phyloP scores from a whole-genome alignment of 2,888 invertebrate genomes.

The Lepidochitona cinerea region DNA sequence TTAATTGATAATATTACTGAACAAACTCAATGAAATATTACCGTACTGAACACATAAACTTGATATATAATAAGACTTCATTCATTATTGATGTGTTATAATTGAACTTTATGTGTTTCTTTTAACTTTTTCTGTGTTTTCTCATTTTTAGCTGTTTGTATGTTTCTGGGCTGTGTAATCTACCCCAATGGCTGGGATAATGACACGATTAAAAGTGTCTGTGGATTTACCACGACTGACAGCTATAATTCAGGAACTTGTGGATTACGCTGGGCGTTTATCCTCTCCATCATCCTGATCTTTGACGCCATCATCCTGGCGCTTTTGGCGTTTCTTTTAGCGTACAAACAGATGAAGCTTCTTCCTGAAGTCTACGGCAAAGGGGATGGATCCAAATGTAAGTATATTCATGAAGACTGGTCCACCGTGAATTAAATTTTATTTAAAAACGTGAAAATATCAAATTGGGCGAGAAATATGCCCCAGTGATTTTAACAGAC shows the following conservation, averaged over 20 bases:
- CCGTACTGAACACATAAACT: too few relatives aligned
- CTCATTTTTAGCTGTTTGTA: conserved; percentile 81
- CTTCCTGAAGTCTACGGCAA: conserved; percentile 51
- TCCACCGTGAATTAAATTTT: too few relatives aligned
- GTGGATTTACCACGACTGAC: conserved; percentile 79
- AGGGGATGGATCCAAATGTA: conserved; percentile 48
- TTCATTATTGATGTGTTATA: too few relatives aligned
- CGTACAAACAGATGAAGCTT: conserved; percentile 80
- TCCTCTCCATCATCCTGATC: conserved; percentile 91
- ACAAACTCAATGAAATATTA: too few relatives aligned
- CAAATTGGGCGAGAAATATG: too few relatives aligned
- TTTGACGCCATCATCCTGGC: conserved; percentile 87
- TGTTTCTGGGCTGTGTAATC: conserved; percentile 89
- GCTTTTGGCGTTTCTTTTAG: conserved; percentile 92
- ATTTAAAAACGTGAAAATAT: too few relatives aligned
- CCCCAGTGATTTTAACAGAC: too few relatives aligned
- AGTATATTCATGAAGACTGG: conserved; percentile 20
- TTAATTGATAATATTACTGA: too few relatives aligned
- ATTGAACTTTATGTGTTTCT: too few relatives aligned
- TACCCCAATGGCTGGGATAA: conserved; percentile 95
- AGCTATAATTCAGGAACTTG: conserved; percentile 86
- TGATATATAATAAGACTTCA: too few relatives aligned
- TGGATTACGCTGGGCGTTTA: conserved; percentile 84
- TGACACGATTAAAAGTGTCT: conserved; percentile 85
- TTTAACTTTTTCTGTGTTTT: too few relatives aligned